Base-by-base conservation (phyloP, 1,140 invertebrate species). In the Acromyrmex charruanus region DNA sequence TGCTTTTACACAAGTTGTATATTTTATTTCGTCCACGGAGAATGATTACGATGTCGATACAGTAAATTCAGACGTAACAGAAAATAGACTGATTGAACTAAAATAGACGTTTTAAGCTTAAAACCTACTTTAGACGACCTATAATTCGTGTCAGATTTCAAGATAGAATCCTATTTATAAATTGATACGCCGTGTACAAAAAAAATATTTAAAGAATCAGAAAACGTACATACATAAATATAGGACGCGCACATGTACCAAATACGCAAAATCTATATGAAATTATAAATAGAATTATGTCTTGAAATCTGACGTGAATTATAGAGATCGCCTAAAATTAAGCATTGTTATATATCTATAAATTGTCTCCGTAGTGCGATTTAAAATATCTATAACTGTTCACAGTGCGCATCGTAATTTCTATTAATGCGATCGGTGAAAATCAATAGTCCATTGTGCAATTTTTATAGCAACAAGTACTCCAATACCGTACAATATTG, bases 101-200 rank as follows among this genome's bases (percentile, higher is more conserved):
- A 44, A 44, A 44, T 44, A 44, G 14, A 28, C 25, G 28, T 2
- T 66, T 66, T 66, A 66, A 66, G n/a, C 18, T 66, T 66, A 68
- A 21, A 68, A 21, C n/a, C 39, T 5, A 44, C 12, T 68, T 68
- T 21, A 49, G 65, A 7, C n/a, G 65, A 68, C 65, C 65, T 49
- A 68, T 68, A 68, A 68, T 39, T 44, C n/a, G 35, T 44, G 35
- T 68, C 65, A n/a, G 65, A 68, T 21, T 68, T 44, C n/a, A 49
- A 68, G 35, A 44, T 39, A 68, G n/a, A 68, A 68, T 44, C n/a
- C 65, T 44, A 68, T 68, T 68, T 66, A 39, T 66, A 68, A 68
- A 44, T 68, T 39, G n/a, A 44, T 44, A 68, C 3, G 7, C 35
- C 10, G 6, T n/a, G 31, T 44, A 44, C 7, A 44, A 44, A 68